Percentiles rank a stretch among this genome's conserved stretches.
Evolutionary conservation across 1,140 invertebrate genomes (phyloP).

Genomic region (Pararge aegeria): DNA sequence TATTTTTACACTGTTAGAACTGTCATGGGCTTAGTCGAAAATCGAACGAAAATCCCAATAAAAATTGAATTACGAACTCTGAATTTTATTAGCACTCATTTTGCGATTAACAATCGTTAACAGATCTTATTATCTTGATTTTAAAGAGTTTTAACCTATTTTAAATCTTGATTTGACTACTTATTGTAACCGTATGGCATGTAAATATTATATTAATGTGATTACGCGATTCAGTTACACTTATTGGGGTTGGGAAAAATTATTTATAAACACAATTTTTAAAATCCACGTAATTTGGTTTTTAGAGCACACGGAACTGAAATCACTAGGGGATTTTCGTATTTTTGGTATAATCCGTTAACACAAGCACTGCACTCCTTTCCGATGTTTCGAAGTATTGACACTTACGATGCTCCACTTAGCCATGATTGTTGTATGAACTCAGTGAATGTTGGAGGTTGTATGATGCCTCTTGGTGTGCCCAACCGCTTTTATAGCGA

Average conservation of each 20-base stretch:
- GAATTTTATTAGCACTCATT: too few species aligned
- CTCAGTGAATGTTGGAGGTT: constrained; percentile 44
- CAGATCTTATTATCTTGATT: too few species aligned
- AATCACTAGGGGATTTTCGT: neutral
- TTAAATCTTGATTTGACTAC: neutral
- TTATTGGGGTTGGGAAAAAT: neutral
- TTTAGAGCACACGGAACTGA: neutral
- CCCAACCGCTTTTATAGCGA: constrained; percentile 61
- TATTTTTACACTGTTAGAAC: neutral
- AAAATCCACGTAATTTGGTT: neutral
- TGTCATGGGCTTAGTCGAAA: too few species aligned
- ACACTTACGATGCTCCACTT: constrained; percentile 73
- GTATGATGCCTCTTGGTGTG: constrained; percentile 49
- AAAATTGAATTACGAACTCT: too few species aligned
- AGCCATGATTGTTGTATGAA: constrained; percentile 61
- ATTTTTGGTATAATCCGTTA: neutral
- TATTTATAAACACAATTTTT: neutral
- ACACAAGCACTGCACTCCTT: constrained; percentile 57
- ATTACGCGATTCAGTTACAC: neutral
- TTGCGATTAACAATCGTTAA: too few species aligned
- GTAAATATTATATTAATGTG: neutral
- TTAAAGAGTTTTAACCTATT: neutral
- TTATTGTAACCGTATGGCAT: neutral
- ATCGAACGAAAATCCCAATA: too few species aligned
- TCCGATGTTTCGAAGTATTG: neutral